A percentile compares a stretch with the other conserved stretches of the same genome.
These are phyloP conservation scores for Amblyopsis rosae DNA, from an alignment of 2,113 vertebrate genomes.

Conservation along the genomic window DNA sequence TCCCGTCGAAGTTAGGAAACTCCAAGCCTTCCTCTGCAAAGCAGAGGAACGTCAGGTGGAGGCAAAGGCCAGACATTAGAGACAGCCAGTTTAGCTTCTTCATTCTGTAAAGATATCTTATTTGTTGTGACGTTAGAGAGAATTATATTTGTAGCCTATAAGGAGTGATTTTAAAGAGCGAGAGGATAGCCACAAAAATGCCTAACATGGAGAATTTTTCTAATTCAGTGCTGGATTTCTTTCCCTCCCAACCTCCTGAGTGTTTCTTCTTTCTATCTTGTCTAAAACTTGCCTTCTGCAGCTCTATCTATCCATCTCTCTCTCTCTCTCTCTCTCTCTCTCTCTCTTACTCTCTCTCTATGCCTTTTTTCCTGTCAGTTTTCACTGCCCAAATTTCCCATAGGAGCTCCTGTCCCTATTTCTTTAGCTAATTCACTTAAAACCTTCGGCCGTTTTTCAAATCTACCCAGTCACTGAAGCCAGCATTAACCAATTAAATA, in stretches of 20 bases:
- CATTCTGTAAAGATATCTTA: conserved; percentile 2
- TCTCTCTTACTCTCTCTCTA: conserved; percentile 29
- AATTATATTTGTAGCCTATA: neutral
- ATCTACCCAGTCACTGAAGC: conserved; percentile 12
- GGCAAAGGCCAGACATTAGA: conserved; percentile 72
- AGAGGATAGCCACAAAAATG: neutral
- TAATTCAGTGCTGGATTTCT: conserved; percentile 17
- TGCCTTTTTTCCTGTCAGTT: conserved; percentile 41
- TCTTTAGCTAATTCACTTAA: conserved; percentile 1
- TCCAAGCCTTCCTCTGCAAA: conserved; percentile 89
- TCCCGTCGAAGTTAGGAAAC: conserved; percentile 95
- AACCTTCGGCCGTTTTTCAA: neutral
- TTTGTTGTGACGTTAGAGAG: conserved; percentile 1
- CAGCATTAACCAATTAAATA: neutral
- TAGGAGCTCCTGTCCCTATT: conserved; percentile 32
- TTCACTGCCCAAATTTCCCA: conserved; percentile 32
- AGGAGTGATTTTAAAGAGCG: conserved; percentile 2
- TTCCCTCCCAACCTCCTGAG: neutral
- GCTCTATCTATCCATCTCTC: neutral
- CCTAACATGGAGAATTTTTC: neutral
- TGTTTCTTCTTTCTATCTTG: conserved; percentile 2
- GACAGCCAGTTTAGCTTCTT: conserved; percentile 69
- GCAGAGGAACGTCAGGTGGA: conserved; percentile 73
- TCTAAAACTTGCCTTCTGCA: neutral
- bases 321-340: neutral